phyloP scores from a whole-genome alignment of 2,888 invertebrate genomes.

The Hanleya hanleyi region DNA sequence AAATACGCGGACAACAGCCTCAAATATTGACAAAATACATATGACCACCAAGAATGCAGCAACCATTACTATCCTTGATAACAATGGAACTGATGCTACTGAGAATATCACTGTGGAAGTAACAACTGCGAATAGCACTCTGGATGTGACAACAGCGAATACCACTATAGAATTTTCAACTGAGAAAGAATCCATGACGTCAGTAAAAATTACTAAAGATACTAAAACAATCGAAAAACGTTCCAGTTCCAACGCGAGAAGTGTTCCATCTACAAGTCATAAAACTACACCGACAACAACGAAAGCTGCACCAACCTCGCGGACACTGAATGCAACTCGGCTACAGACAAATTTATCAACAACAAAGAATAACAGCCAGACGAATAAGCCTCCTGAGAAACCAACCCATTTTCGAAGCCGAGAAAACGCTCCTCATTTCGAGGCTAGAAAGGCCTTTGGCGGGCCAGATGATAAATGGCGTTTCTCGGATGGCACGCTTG shows the following conservation, averaged over 20 bases:
- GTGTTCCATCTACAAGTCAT: neutral
- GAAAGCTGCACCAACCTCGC: neutral
- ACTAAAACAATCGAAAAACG: neutral
- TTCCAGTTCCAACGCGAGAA: neutral
- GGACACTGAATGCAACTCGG: too few relatives aligned
- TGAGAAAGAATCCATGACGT: too few relatives aligned
- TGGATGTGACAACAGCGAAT: too few relatives aligned
- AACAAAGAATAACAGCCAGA: neutral
- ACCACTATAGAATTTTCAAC: too few relatives aligned
- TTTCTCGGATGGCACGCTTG: neutral
- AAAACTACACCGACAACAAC: neutral
- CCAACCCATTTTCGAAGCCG: neutral
- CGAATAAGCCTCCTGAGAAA: neutral
- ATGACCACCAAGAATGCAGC: too few relatives aligned
- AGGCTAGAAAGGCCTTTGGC: neutral
- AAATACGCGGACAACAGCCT: too few relatives aligned
- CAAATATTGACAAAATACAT: too few relatives aligned
- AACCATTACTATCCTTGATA: too few relatives aligned
- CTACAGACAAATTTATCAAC: neutral
- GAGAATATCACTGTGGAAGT: too few relatives aligned
- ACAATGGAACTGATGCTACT: too few relatives aligned
- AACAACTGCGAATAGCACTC: too few relatives aligned
- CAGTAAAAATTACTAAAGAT: too few relatives aligned
- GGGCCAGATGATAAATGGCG: slow-evolving; percentile 4
- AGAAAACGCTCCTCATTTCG: neutral